Evolutionary conservation across 2,888 invertebrate species (phyloP).

Genomic region (Galerucella calmariensis): DNA sequence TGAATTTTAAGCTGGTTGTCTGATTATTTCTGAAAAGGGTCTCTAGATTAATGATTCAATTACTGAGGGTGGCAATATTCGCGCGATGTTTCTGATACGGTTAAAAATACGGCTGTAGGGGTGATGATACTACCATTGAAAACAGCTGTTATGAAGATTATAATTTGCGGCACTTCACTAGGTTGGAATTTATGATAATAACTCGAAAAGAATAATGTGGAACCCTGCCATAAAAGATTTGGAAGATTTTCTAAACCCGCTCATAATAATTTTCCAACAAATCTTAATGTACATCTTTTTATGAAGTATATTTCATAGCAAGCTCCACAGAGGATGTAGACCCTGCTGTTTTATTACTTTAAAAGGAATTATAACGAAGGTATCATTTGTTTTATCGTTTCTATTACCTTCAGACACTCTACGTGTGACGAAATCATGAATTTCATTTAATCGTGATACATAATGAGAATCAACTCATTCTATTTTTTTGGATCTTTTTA

Average conservation of each 20-base stretch:
- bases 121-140: slow-evolving; percentile 29
- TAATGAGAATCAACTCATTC: neutral
- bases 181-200: slow-evolving; percentile 34
- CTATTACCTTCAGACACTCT: neutral
- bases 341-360: slow-evolving; percentile 10
- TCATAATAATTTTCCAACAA: slow-evolving; percentile 21
- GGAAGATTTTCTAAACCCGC: slow-evolving; percentile 19
- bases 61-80: slow-evolving; percentile 32
- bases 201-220: slow-evolving; percentile 26
- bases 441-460: neutral
- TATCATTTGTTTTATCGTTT: neutral
- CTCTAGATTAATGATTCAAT: slow-evolving; percentile 33
- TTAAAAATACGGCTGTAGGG: slow-evolving; percentile 26
- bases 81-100: slow-evolving; percentile 31
- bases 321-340: neutral
- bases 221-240: slow-evolving; percentile 21
- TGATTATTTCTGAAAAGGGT: slow-evolving; percentile 29
- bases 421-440: neutral
- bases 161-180: slow-evolving; percentile 34
- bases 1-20: slow-evolving; percentile 20
- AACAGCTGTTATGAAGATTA: slow-evolving; percentile 31
- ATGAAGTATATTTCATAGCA: neutral
- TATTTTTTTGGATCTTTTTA: neutral
- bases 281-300: slow-evolving; percentile 28
- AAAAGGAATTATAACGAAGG: slow-evolving; percentile 2